A percentile compares a stretch with the other conserved stretches of the same genome.
Conservation (phyloP, 2,888 invertebrate species). For the Agrilus biguttatus region DNA sequence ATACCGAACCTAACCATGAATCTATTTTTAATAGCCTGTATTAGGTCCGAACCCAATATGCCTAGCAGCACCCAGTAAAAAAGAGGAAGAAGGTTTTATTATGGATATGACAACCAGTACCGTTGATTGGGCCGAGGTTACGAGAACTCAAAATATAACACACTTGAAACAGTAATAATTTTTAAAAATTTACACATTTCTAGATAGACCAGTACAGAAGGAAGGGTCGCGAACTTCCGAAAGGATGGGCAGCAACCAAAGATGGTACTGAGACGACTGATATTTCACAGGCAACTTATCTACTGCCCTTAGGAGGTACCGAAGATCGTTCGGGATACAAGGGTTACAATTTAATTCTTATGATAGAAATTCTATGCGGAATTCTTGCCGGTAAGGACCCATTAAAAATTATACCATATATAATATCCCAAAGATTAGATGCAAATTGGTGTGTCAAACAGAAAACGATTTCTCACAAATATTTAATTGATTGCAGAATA, state of each 20-base stretch:
- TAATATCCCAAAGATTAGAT: no score
- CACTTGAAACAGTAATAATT: not conserved
- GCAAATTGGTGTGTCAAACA: no score
- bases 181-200: not conserved
- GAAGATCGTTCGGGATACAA: constrained; percentile 73
- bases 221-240: constrained; percentile 61
- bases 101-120: constrained; percentile 94
- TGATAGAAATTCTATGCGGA: constrained; percentile 85
- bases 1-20: no score
- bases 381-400: constrained; percentile 45
- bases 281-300: constrained; percentile 39
- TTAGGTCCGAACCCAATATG: constrained; percentile 84
- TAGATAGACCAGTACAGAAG: constrained; percentile 66
- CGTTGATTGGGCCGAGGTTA: constrained; percentile 80
- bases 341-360: constrained; percentile 68
- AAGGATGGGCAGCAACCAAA: constrained; percentile 63
- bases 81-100: constrained; percentile 60
- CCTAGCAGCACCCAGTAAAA: constrained; percentile 55
- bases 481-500: no score
- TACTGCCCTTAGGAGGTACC: constrained; percentile 61
- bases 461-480: no score
- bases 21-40: constrained; percentile 38
- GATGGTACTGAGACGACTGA: constrained; percentile 49
- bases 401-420: no score
- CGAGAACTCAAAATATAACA: not conserved